Conservation (phyloP, 1,140 invertebrate species). For the Drosophila pruinosa region DNA sequence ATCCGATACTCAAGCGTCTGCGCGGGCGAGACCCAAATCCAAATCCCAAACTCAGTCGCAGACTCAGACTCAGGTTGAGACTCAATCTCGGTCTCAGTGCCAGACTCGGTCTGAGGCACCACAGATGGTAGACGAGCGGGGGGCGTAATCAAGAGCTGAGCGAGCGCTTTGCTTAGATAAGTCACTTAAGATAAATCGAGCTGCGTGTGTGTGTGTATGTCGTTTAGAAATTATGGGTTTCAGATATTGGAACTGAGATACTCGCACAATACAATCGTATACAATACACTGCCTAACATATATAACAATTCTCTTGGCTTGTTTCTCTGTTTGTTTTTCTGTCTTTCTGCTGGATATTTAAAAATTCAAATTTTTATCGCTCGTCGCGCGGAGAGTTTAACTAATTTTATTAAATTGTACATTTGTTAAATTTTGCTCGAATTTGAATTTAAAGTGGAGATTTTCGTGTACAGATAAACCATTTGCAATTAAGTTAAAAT, state of each 20-base stretch:
- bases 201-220: constrained; percentile 31
- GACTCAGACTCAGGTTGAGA: not conserved
- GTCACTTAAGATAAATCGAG: constrained; percentile 69
- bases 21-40: constrained; percentile 46
- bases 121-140: constrained; percentile 30
- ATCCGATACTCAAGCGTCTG: constrained; percentile 59
- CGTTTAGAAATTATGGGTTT: constrained; percentile 66
- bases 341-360: constrained; percentile 1
- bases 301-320: constrained; percentile 19
- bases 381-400: constrained; percentile 48
- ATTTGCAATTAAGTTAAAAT: constrained; percentile 61
- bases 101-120: not conserved
- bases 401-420: constrained; percentile 72
- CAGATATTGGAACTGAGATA: constrained; percentile 65
- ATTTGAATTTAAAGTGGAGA: constrained; percentile 25
- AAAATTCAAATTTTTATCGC: constrained; percentile 56
- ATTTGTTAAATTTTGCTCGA: constrained; percentile 69
- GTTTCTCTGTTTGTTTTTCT: not conserved
- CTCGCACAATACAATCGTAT: constrained; percentile 23
- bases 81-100: not conserved
- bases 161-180: constrained; percentile 72
- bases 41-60: not conserved
- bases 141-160: constrained; percentile 58
- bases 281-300: constrained; percentile 40
- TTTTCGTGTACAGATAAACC: constrained; percentile 41